Conservation (phyloP, 2,888 invertebrate species). For the Eucera pruinosa region DNA sequence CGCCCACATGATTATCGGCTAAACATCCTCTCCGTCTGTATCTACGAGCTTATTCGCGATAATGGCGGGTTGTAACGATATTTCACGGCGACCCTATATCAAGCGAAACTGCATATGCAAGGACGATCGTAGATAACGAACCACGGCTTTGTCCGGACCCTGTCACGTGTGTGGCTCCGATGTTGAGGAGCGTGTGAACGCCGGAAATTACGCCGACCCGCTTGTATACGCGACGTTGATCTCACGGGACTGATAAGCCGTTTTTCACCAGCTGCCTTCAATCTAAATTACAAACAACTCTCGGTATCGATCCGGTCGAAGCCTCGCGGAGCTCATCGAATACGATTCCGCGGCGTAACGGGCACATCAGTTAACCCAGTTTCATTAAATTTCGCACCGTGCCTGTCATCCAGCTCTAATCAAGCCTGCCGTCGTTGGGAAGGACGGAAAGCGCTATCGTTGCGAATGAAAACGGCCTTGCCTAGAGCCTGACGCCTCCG, state of each 20-base stretch:
- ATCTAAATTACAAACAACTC: conserved; percentile 43
- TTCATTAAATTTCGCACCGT: conserved; percentile 52
- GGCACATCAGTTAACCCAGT: conserved; percentile 54
- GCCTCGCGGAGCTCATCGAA: conserved; percentile 28
- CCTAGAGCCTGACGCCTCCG: conserved; percentile 2
- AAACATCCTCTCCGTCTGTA: conserved; percentile 41
- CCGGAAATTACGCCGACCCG: conserved; percentile 70
- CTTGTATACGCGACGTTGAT: conserved; percentile 53
- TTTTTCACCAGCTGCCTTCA: conserved; percentile 53
- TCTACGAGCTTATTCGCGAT: conserved; percentile 64
- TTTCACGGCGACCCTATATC: conserved; percentile 70
- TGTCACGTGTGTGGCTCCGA: conserved; percentile 63
- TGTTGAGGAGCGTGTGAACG: conserved; percentile 70
- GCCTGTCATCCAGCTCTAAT: conserved; percentile 48
- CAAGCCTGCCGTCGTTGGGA: conserved; percentile 40
- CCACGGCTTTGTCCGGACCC: conserved; percentile 63
- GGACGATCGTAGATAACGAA: conserved; percentile 72
- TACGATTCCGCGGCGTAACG: conserved; percentile 35
- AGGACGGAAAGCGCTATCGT: conserved; percentile 14
- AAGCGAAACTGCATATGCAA: conserved; percentile 72
- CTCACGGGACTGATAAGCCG: conserved; percentile 48
- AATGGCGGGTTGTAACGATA: conserved; percentile 66
- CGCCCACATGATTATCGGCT: conserved; percentile 30
- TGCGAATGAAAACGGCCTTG: conserved; percentile 28
- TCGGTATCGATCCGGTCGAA: conserved; percentile 26